Evolutionary conservation across 2,888 invertebrate genomes (phyloP), one percentile per base, ranked within the genome.

Genomic region (Anagyrus pseudococci): DNA sequence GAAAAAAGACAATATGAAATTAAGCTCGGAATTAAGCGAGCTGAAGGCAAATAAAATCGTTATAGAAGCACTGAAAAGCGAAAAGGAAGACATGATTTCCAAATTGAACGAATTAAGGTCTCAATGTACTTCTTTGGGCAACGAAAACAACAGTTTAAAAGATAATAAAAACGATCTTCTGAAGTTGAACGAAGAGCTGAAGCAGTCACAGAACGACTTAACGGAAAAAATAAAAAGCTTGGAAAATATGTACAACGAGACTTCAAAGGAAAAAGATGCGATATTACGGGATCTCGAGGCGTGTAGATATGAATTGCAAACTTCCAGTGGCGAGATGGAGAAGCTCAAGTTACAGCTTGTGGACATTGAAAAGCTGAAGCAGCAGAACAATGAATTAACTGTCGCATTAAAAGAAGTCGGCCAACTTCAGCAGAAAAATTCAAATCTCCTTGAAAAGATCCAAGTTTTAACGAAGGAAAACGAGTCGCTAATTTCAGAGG

Each of bases 121-220:
- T 6, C 17, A 58, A 1, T 26, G 61, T 41, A 33, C 44, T 22
- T 44, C 49, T 41, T 55, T 68, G 22, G 37, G 8, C 4, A 58
- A 49, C 43, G 68, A 70, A 67, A 69, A 67, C 52, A 68, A 67
- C 56, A 56, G 44, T 20, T 53, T 70, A 33, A 68, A 68, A 33
- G 59, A 68, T n/a, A 63, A 63, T 19, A 58, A 69, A 37, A 67
- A 67, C 23, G 67, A 70, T 54, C 56, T 68, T 43, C 48, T 62
- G 8, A 68, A 56, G 50, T 22, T 49, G 7, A 68, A 66, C 26
- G 56, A 68, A 20, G 53, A 49, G 46, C 53, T 62, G 2, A 60
- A 37, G 1, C 64, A 69, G 29, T 41, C 53, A 2, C 57, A 68
- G 48, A 50, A 40, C 20, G 48, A 66, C 49, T 22, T 50, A 17